phyloP scores from a whole-genome alignment of 2,888 invertebrate species.

The Pachycephus smyrnensis region DNA sequence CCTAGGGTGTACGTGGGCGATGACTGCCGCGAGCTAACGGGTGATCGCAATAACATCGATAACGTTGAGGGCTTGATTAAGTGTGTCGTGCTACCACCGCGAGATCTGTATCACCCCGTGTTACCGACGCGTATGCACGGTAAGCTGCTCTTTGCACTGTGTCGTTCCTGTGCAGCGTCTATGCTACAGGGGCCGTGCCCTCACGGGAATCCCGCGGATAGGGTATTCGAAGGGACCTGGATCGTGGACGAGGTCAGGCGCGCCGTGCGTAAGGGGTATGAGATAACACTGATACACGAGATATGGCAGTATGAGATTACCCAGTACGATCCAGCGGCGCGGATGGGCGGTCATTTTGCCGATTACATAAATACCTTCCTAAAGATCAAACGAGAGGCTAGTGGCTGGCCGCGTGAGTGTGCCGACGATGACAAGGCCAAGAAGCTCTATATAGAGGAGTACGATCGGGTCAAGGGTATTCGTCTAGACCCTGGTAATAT shows the following conservation, averaged over 20 bases:
- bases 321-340: constrained; percentile 26
- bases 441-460: constrained; percentile 20
- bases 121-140: too few relatives aligned
- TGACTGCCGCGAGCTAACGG: constrained; percentile 22
- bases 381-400: constrained; percentile 43
- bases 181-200: too few relatives aligned
- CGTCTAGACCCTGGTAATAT: constrained; percentile 22
- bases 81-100: constrained; percentile 36
- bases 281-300: constrained; percentile 45
- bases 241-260: constrained; percentile 49
- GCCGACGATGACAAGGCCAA: constrained; percentile 3
- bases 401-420: constrained; percentile 38
- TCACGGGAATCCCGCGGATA: too few relatives aligned
- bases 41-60: constrained; percentile 4
- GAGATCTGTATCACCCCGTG: constrained; percentile 26
- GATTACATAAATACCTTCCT: constrained; percentile 45
- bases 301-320: constrained; percentile 16
- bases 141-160: not conserved
- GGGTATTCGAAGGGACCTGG: constrained; percentile 44
- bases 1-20: constrained; percentile 20
- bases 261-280: constrained; percentile 49
- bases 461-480: constrained; percentile 23
- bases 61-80: constrained; percentile 35
- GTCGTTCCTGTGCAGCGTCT: not conserved
- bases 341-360: constrained; percentile 32